Conservation (phyloP, 2,113 vertebrate species). For the Gallinago media region DNA sequence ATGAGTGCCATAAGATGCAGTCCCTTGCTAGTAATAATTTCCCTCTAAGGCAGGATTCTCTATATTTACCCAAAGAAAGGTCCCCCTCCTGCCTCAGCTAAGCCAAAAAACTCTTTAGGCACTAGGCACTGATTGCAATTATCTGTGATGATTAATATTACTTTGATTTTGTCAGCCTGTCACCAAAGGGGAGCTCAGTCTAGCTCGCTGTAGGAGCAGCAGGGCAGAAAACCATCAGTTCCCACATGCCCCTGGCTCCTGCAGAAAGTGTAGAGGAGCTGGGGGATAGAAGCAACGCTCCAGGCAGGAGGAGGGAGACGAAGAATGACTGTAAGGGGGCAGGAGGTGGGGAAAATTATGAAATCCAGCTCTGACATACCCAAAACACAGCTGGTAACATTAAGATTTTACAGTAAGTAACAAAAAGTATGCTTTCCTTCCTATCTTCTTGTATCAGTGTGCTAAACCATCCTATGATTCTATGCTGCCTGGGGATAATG, state of each 20-base stretch:
- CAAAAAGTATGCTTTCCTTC: neutral
- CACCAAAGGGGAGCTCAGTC: neutral
- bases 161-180: neutral
- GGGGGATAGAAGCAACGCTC: neutral
- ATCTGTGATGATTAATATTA: neutral
- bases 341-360: neutral
- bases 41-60: neutral
- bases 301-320: neutral
- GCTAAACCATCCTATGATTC: neutral
- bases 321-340: neutral
- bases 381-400: neutral
- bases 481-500: neutral
- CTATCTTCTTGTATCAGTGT: neutral
- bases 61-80: neutral
- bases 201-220: neutral
- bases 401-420: neutral
- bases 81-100: neutral
- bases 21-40: neutral
- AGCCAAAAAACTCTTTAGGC: neutral
- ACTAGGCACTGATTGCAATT: neutral
- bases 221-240: neutral
- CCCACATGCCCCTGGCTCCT: neutral
- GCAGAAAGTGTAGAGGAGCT: neutral
- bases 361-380: neutral
- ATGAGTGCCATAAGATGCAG: neutral